Conservation (phyloP, 2,888 invertebrate genomes). For the Acleris literana region DNA sequence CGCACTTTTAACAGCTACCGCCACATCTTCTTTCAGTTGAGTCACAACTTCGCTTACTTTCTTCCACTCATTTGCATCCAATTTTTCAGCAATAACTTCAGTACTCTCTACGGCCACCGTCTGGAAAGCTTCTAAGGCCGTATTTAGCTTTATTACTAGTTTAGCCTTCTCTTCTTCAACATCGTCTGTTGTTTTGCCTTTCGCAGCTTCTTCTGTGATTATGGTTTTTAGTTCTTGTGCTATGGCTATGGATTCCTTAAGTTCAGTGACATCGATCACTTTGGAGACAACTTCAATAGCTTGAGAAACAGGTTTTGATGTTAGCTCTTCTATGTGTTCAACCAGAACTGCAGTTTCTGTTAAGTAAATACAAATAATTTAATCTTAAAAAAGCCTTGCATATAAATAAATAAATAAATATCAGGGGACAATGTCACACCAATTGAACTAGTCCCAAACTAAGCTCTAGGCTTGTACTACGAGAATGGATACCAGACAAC, state of each 20-base stretch:
- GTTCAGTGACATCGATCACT: constrained; percentile 41
- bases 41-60: constrained; percentile 51
- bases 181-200: neutral
- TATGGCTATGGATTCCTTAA: constrained; percentile 44
- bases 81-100: constrained; percentile 40
- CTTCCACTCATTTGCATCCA: constrained; percentile 46
- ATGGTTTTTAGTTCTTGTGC: constrained; percentile 43
- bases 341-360: constrained; percentile 40
- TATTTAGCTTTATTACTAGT: constrained; percentile 47
- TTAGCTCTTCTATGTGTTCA: constrained; percentile 49
- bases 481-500: too few species aligned
- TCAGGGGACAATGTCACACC: too few species aligned
- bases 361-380: neutral
- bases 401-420: too few species aligned
- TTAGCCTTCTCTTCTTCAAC: constrained; percentile 41
- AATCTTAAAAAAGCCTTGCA: too few species aligned
- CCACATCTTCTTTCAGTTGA: constrained; percentile 56
- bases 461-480: too few species aligned
- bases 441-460: too few species aligned
- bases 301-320: constrained; percentile 44
- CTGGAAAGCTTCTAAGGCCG: constrained; percentile 48
- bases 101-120: constrained; percentile 47
- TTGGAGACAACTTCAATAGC: constrained; percentile 43
- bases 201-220: constrained; percentile 31
- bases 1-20: constrained; percentile 28